Evolutionary conservation across 1,140 invertebrate genomes (phyloP).

Genomic region (Wasmannia auropunctata): DNA sequence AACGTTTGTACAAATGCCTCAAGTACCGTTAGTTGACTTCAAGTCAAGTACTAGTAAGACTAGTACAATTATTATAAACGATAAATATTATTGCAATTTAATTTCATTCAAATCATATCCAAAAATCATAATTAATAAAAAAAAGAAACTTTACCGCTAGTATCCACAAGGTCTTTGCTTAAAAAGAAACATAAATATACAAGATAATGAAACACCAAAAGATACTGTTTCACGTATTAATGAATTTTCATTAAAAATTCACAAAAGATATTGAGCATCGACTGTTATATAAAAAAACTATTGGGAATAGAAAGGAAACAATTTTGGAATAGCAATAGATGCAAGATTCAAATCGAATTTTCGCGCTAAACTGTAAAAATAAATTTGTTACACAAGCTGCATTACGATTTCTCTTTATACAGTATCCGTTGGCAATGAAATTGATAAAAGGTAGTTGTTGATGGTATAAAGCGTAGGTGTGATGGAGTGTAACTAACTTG

Average conservation of each 20-base stretch:
- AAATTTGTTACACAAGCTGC: neutral
- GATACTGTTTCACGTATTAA: constrained; percentile 37
- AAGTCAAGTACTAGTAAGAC: constrained; percentile 13
- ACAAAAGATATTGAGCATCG: neutral
- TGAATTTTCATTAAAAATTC: neutral
- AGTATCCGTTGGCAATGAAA: constrained; percentile 70
- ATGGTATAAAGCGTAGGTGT: constrained; percentile 83
- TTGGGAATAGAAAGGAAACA: neutral
- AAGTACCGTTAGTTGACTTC: constrained; percentile 50
- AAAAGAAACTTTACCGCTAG: constrained; percentile 7
- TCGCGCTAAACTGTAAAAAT: neutral
- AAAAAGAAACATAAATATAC: constrained; percentile 41
- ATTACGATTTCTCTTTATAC: constrained; percentile 45
- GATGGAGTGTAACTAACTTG: constrained; percentile 86
- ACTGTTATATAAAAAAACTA: neutral
- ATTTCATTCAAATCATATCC: constrained; percentile 20
- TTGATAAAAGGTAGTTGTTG: constrained; percentile 70
- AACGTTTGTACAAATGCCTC: constrained; percentile 13
- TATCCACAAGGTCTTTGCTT: constrained; percentile 27
- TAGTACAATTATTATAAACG: constrained; percentile 10
- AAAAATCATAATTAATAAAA: neutral
- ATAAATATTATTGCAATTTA: neutral
- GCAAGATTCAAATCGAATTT: neutral
- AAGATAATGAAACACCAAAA: constrained; percentile 52
- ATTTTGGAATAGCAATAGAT: neutral